Evolutionary conservation across 2,797 vertebrate genomes (phyloP).

Genomic region (Diceros bicornis): DNA sequence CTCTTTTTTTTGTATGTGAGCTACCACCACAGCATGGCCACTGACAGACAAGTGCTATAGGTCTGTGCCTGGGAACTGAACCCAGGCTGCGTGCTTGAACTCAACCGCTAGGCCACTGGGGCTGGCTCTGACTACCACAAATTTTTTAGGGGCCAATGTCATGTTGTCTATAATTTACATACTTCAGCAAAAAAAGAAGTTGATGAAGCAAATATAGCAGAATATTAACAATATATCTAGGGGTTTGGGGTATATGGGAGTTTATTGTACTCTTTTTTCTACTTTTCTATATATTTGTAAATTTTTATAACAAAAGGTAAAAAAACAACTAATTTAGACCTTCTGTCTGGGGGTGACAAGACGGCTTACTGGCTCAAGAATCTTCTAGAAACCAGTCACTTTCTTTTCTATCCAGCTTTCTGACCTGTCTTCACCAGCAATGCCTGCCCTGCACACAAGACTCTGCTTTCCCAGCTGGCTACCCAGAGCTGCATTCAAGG

Average conservation of each 20-base stretch:
- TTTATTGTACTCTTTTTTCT: neutral
- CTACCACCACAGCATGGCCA: too few species aligned
- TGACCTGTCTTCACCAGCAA: neutral
- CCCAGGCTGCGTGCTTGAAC: too few species aligned
- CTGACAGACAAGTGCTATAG: too few species aligned
- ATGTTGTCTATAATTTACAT: neutral
- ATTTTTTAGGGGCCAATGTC: neutral
- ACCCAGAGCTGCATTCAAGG: neutral
- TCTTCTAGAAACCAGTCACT: neutral
- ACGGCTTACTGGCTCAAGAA: neutral
- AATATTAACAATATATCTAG: neutral
- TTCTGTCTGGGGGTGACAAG: neutral
- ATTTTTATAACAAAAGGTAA: neutral
- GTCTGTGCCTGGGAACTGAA: too few species aligned
- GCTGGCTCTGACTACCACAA: neutral
- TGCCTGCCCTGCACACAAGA: too few species aligned
- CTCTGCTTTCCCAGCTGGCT: neutral
- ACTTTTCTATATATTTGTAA: neutral
- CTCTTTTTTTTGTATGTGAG: too few species aligned
- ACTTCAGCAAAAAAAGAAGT: neutral
- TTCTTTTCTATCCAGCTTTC: neutral
- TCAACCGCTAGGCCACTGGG: too few species aligned
- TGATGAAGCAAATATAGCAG: neutral
- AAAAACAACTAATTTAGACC: neutral
- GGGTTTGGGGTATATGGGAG: neutral